Evolutionary conservation across 1,140 invertebrate species (phyloP).

Genomic region (Venustaconcha ellipsiformis): DNA sequence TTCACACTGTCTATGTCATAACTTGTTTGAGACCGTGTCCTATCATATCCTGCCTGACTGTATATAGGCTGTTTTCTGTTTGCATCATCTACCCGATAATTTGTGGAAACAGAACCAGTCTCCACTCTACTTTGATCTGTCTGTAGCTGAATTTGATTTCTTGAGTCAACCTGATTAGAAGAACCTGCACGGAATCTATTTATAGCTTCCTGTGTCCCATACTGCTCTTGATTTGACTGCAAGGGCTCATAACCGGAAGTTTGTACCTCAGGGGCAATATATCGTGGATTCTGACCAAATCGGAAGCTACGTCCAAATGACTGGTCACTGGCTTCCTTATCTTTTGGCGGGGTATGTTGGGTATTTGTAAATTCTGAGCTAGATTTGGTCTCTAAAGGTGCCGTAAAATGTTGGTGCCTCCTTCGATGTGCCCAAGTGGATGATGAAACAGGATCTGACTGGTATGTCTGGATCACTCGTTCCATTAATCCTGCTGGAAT

Average conservation of each 20-base stretch:
- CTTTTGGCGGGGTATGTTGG: not conserved
- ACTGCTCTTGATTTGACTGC: slow-evolving; percentile 10
- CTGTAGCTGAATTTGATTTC: slow-evolving; percentile 1
- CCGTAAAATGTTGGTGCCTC: not conserved
- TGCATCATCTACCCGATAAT: slow-evolving; percentile 1
- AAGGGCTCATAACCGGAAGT: slow-evolving; percentile 28
- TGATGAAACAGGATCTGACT: slow-evolving; percentile 8
- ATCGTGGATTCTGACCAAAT: slow-evolving; percentile 18
- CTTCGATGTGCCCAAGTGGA: not conserved
- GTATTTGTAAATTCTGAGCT: slow-evolving; percentile 7
- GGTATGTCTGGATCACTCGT: slow-evolving; percentile 29
- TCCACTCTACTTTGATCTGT: not conserved
- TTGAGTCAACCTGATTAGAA: not conserved
- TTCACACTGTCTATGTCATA: not conserved
- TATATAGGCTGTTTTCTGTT: not conserved
- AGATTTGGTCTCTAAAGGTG: not conserved
- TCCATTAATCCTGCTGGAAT: slow-evolving; percentile 54
- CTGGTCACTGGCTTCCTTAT: not conserved
- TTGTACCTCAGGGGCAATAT: slow-evolving; percentile 20
- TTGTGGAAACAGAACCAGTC: slow-evolving; percentile 7
- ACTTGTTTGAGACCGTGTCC: not conserved
- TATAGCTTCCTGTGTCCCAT: slow-evolving; percentile 26
- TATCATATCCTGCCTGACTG: slow-evolving; percentile 7
- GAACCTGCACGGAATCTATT: slow-evolving; percentile 25
- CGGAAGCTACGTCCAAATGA: slow-evolving; percentile 2